Base-by-base conservation (phyloP, 2,797 vertebrate genomes). In the Pelodytes ibericus region DNA sequence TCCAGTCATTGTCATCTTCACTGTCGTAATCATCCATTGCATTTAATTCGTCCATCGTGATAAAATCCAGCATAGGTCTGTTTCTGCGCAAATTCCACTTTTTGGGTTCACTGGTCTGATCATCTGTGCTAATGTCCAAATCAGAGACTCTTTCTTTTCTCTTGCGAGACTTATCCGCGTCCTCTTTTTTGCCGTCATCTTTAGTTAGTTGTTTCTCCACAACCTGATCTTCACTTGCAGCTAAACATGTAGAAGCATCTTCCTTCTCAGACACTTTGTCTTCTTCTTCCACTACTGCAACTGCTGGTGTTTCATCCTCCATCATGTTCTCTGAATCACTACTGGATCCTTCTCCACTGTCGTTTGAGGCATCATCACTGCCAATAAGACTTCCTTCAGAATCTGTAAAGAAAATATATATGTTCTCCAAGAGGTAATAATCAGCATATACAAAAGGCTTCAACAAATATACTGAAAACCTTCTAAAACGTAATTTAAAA, bases 1-100 rank as follows among this genome's bases (percentile, higher is more conserved):
- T 90, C 98, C 98, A 99, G 83, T 99, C 98, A 18, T 99, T 99
- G 81, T 99, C 98, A 33, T 99, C 98, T 81, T 99, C 98, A 2
- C 97, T 99, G 66, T 99, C 98, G 4, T 99, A 99, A 85, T 99
- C 97, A 75, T 99, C 98, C 92, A 99, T 98, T 73, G 96, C 96
- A 53, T 98, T 97, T 66, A 99, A 89, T 26, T 99, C 96, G 83
- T 97, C 96, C 94, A 99, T 98, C 0, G 96, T 95, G 2, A 97
- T 95, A 80, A 99, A 98, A 91, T 99, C 96, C 80, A 99, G 86
- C 77, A 97, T 88, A 0, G 96, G 96, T 0, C 97, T 91, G 82
- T 99, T 99, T 76, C 97, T 90, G 41, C 98, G 93, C 60, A 99
- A 93, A 75, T 99, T 99, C 98, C 98, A 99, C 82, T 99, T 99